Evolutionary conservation across 1,140 invertebrate genomes (phyloP).

Genomic region (Eumaeus atala): DNA sequence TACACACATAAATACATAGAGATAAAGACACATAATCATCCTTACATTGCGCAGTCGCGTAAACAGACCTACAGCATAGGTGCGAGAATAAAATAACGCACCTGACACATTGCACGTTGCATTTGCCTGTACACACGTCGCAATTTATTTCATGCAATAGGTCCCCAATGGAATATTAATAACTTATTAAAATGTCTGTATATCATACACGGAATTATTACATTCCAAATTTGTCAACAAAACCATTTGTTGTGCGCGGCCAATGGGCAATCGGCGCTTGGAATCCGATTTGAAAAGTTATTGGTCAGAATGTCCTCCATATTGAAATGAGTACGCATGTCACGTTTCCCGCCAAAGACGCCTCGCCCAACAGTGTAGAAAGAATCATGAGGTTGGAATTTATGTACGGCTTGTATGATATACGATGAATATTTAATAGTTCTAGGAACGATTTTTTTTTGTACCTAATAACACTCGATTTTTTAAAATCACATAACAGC

Average conservation of each 20-base stretch:
- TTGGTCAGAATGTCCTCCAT: slow-evolving; percentile 23
- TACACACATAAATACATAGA: too few relatives aligned
- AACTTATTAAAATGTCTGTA: slow-evolving; percentile 1
- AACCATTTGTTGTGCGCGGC: slow-evolving; percentile 33
- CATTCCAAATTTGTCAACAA: slow-evolving; percentile 37
- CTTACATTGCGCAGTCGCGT: too few relatives aligned
- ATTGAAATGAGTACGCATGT: slow-evolving; percentile 37
- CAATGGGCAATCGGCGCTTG: slow-evolving; percentile 35
- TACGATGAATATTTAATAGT: slow-evolving; percentile 48
- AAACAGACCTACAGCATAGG: too few relatives aligned
- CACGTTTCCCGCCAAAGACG: slow-evolving; percentile 47
- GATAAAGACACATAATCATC: too few relatives aligned
- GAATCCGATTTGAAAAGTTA: slow-evolving; percentile 34
- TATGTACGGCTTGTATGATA: slow-evolving; percentile 44
- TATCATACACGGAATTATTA: slow-evolving; percentile 19
- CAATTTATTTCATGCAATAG: not conserved
- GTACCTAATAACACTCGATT: not conserved
- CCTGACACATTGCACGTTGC: not conserved
- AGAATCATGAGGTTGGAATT: slow-evolving; percentile 55
- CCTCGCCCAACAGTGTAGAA: slow-evolving; percentile 51
- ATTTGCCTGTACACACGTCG: not conserved
- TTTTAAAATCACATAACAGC: too few relatives aligned
- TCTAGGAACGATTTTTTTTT: slow-evolving; percentile 33
- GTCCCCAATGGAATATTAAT: slow-evolving; percentile 1
- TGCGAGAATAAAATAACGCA: too few relatives aligned